These are phyloP conservation scores for Achatina immaculata DNA, from an alignment of 1,140 invertebrate genomes.

Conservation along the genomic window DNA sequence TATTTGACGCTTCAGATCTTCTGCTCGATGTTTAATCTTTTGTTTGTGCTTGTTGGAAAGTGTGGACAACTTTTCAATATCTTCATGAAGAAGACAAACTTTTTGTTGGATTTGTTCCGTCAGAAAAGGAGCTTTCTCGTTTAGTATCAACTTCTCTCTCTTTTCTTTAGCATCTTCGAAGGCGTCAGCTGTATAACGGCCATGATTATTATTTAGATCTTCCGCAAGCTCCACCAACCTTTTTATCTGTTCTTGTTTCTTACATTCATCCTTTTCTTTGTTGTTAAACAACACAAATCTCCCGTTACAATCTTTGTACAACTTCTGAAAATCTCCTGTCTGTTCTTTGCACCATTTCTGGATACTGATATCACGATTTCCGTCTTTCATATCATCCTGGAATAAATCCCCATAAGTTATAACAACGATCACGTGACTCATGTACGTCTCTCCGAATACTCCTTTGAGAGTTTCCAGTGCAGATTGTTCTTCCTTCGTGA, in stretches of 20 bases:
- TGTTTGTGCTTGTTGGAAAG: no score
- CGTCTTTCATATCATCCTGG: no score
- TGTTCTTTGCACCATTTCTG: background rate
- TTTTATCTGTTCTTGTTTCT: no score
- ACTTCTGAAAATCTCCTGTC: background rate
- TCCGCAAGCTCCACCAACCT: no score
- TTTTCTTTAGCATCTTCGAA: background rate
- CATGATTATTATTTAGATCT: background rate
- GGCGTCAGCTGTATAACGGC: background rate
- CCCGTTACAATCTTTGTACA: background rate
- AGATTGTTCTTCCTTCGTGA: background rate
- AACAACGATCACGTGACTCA: background rate
- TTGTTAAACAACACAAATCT: no score
- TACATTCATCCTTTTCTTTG: no score
- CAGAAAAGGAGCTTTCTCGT: no score
- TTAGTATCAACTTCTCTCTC: background rate
- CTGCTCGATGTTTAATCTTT: no score
- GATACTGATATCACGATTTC: background rate
- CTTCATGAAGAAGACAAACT: no score
- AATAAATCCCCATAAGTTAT: background rate
- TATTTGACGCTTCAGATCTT: no score
- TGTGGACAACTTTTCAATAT: no score
- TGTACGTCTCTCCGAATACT: background rate
- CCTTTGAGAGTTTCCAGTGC: background rate
- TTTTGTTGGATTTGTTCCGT: no score